Evolutionary conservation across 2,888 invertebrate species (phyloP).

Genomic region (Pecten maximus): DNA sequence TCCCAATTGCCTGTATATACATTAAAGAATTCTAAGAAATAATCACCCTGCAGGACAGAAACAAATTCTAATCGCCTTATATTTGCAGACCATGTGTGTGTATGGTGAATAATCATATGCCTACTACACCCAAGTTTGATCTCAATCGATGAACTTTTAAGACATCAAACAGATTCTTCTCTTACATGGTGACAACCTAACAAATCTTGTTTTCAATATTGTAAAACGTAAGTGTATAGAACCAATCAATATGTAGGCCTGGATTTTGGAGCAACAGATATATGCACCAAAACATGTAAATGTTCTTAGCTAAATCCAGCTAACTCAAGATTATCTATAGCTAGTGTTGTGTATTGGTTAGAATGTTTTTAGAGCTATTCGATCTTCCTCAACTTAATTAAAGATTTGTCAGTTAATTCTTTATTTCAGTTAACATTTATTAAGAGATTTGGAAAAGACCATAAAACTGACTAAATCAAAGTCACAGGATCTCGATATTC

Average conservation of each 20-base stretch:
- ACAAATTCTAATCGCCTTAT: not conserved
- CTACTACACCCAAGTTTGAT: not conserved
- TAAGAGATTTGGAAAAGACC: too few relatives aligned
- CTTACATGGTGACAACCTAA: not conserved
- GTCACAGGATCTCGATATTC: too few relatives aligned
- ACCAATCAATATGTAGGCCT: not conserved
- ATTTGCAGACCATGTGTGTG: not conserved
- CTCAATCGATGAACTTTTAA: not conserved
- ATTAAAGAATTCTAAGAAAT: not conserved
- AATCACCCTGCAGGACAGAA: not conserved
- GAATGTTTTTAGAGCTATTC: too few relatives aligned
- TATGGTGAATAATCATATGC: not conserved
- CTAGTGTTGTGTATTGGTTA: too few relatives aligned
- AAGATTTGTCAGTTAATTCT: too few relatives aligned
- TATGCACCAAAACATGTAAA: not conserved
- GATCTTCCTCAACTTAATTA: too few relatives aligned
- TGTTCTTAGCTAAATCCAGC: not conserved
- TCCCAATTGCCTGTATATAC: not conserved
- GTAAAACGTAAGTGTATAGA: not conserved
- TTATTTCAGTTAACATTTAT: too few relatives aligned
- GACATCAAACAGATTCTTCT: not conserved
- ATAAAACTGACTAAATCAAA: too few relatives aligned
- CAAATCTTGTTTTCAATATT: not conserved
- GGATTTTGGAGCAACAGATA: not conserved
- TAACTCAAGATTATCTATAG: too few relatives aligned